Percentiles rank a stretch among this genome's conserved stretches.
Conservation (phyloP, 2,888 invertebrate genomes). For the Protodeltote pygarga region DNA sequence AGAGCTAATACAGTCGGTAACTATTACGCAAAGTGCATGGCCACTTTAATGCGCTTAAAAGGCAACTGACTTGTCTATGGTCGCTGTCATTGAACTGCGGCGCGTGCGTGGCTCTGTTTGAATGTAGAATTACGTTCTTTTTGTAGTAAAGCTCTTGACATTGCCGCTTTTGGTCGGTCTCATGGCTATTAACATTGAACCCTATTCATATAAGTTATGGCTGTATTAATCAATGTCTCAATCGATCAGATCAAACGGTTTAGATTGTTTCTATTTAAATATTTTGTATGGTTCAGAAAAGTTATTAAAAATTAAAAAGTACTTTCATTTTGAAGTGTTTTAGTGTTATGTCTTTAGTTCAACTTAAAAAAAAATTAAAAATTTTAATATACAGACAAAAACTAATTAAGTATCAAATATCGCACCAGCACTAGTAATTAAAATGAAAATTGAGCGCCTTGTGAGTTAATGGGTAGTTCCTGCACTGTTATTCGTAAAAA, state of each 20-base stretch:
- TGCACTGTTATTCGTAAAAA: slow-evolving; percentile 27
- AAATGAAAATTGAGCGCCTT: slow-evolving; percentile 21
- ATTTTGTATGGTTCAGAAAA: slow-evolving; percentile 58
- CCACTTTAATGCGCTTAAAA: slow-evolving; percentile 75
- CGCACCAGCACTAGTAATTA: slow-evolving; percentile 2
- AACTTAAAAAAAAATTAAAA: no score
- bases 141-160: slow-evolving; percentile 79
- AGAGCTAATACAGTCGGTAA: slow-evolving; percentile 47
- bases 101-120: slow-evolving; percentile 70
- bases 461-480: slow-evolving; percentile 45
- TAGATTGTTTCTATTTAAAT: slow-evolving; percentile 56
- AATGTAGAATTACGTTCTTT: slow-evolving; percentile 78
- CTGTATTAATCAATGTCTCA: slow-evolving; percentile 61
- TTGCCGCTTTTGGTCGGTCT: slow-evolving; percentile 67
- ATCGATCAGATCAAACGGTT: slow-evolving; percentile 58
- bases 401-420: background rate
- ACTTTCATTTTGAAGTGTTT: slow-evolving; percentile 43
- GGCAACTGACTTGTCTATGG: slow-evolving; percentile 77
- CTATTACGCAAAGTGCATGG: slow-evolving; percentile 78
- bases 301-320: slow-evolving; percentile 47
- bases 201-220: no score
- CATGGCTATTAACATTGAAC: slow-evolving; percentile 60
- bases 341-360: no score
- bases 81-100: slow-evolving; percentile 77
- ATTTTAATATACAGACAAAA: no score